phyloP scores from a whole-genome alignment of 1,140 invertebrate species.

The Lucilia cuprina region DNA sequence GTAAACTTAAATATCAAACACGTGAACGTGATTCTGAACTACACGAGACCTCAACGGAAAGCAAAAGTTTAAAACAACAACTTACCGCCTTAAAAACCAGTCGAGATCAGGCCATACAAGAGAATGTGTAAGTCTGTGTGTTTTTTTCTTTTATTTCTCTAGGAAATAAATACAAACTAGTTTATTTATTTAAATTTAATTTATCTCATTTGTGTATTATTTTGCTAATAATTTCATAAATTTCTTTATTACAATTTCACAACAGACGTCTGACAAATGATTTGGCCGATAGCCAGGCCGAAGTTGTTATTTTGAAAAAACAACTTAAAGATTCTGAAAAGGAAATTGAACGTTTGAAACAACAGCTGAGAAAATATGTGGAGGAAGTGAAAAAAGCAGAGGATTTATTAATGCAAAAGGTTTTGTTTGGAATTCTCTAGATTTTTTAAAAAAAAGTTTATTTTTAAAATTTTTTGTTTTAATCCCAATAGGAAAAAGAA shows the following conservation, averaged over 20 bases:
- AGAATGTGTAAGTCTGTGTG: conserved; percentile 52
- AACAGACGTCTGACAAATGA: conserved; percentile 52
- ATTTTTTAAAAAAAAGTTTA: background rate
- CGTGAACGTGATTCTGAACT: conserved; percentile 53
- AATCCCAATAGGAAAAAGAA: conserved; percentile 67
- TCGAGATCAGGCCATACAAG: conserved; percentile 57
- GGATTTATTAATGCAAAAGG: conserved; percentile 69
- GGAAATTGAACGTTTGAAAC: conserved; percentile 70
- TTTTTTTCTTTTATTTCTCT: background rate
- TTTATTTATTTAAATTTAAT: background rate
- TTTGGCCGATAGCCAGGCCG: conserved; percentile 58
- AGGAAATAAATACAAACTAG: conserved; percentile 13
- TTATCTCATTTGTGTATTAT: no score
- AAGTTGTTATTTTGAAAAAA: conserved; percentile 63
- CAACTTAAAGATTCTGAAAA: conserved; percentile 66
- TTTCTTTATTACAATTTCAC: conserved; percentile 1
- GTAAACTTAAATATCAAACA: conserved; percentile 51
- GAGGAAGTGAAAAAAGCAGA: conserved; percentile 71
- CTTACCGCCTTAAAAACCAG: conserved; percentile 54
- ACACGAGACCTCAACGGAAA: conserved; percentile 55
- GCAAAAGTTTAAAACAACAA: conserved; percentile 57
- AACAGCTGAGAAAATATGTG: conserved; percentile 72
- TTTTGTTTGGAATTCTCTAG: conserved; percentile 22
- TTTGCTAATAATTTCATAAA: background rate
- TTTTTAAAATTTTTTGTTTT: conserved; percentile 15